Conservation (phyloP, 2,888 invertebrate genomes). For the Ceratothoa steindachneri region DNA sequence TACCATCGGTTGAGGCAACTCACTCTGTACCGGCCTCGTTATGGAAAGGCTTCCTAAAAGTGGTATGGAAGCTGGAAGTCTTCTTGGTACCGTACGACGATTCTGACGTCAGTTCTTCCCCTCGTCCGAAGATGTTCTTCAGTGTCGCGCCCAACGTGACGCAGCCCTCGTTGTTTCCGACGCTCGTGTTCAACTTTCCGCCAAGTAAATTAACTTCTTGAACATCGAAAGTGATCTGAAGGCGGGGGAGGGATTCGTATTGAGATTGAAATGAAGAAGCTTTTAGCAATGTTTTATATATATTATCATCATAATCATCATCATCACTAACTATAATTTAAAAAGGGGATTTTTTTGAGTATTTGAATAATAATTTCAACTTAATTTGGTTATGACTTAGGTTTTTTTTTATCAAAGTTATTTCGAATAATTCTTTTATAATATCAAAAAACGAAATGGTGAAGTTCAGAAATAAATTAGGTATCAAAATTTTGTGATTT, state of each 20-base stretch:
- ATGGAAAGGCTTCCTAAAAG: slow-evolving; percentile 78
- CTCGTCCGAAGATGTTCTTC: slow-evolving; percentile 82
- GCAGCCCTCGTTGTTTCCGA: slow-evolving; percentile 88
- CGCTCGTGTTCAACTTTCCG: slow-evolving; percentile 78
- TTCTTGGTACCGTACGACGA: slow-evolving; percentile 80
- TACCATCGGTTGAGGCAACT: too few relatives aligned
- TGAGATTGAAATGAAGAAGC: neutral
- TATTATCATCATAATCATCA: too few relatives aligned
- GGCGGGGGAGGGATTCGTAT: neutral
- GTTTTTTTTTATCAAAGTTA: too few relatives aligned
- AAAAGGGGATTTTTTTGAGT: too few relatives aligned
- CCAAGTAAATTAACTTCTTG: slow-evolving; percentile 74
- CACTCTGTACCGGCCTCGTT: slow-evolving; percentile 53
- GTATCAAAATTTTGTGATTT: too few relatives aligned
- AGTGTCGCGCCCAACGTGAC: slow-evolving; percentile 68
- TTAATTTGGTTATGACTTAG: too few relatives aligned
- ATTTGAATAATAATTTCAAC: too few relatives aligned
- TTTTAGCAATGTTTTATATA: neutral
- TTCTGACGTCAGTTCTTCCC: slow-evolving; percentile 73
- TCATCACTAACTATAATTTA: too few relatives aligned
- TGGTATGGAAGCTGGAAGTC: slow-evolving; percentile 73
- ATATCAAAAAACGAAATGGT: too few relatives aligned
- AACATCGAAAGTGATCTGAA: slow-evolving; percentile 78
- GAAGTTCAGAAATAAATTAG: too few relatives aligned
- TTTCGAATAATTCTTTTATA: too few relatives aligned